phyloP scores from a whole-genome alignment of 2,888 invertebrate species.

The Thymelicus sylvestris region DNA sequence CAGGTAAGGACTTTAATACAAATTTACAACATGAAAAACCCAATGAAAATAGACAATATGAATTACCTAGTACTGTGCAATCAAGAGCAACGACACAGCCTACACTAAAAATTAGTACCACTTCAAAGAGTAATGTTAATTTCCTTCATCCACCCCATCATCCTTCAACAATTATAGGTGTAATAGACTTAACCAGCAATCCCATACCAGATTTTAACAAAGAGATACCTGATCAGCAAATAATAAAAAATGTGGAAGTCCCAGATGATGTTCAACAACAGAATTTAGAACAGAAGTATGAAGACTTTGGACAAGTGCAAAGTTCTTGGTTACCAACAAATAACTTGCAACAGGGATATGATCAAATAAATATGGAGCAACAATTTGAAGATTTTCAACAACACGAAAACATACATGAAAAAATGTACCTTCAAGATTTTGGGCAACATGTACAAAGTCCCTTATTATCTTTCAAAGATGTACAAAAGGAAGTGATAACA shows the following conservation, averaged over 20 bases:
- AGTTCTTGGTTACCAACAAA: slow-evolving; percentile 42
- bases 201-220: background rate
- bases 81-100: background rate
- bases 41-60: slow-evolving; percentile 30
- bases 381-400: slow-evolving; percentile 41
- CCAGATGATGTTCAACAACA: slow-evolving; percentile 41
- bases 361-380: slow-evolving; percentile 44
- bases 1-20: background rate
- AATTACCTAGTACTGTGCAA: slow-evolving; percentile 5
- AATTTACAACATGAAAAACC: background rate
- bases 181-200: background rate
- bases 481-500: background rate
- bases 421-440: slow-evolving; percentile 10
- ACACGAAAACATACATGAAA: slow-evolving; percentile 15
- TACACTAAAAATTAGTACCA: background rate
- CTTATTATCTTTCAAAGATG: slow-evolving; percentile 3
- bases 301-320: slow-evolving; percentile 44
- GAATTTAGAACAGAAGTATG: slow-evolving; percentile 43
- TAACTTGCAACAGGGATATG: slow-evolving; percentile 39
- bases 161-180: background rate
- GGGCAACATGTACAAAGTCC: slow-evolving; percentile 14
- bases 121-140: background rate
- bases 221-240: slow-evolving; percentile 3
- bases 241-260: slow-evolving; percentile 32
- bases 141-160: background rate